Base-by-base conservation (phyloP, 2,797 vertebrate species). In the Triplophysa yarkandensis region DNA sequence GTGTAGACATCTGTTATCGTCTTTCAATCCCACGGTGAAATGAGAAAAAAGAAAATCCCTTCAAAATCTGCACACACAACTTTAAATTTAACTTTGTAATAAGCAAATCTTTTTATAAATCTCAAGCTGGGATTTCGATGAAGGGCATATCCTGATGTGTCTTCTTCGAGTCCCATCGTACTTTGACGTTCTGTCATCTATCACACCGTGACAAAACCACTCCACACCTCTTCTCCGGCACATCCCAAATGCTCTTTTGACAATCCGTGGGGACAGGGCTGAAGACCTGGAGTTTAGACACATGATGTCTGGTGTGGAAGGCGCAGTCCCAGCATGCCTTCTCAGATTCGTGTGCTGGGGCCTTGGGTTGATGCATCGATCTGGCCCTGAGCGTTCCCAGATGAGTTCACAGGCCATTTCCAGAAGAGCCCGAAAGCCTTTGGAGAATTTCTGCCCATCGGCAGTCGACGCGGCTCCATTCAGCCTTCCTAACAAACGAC, bases 291-390 rank as follows among this genome's bases (percentile, higher is more conserved):
- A 80, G 84, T 85, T 88, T 75, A 79, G 85, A 89, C 83, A 82
- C 84, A 85, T 80, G 83, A 88, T 89, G 84, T 84, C 84, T 85
- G 82, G 78, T 83, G 83, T 82, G 61, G 74, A 85, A 83, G 78
- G 80, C 86, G 82, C 84, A 85, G 79, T 83, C 81, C 83, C 85
- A 87, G 87, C 81, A 86, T 89, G 83, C 78, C 86, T 83, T 85
- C 83, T 88, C 84, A 85, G 30, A 67, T 86, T 84, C 85, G 83
- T 84, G 86, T 77, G 84, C 85, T 83, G 86, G 89, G 87, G 85
- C 89, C 89, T 88, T 39, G 74, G 83, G 87, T 84, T 92, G 90
- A 92, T 92, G 86, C 87, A 93, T 91, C 81, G 90, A 89, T 90
- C 88, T 86, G 87, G 87, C 91, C 90, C 90, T 91, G 89, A 91